Conservation (phyloP, 2,888 invertebrate genomes). For the Athalia circularis region DNA sequence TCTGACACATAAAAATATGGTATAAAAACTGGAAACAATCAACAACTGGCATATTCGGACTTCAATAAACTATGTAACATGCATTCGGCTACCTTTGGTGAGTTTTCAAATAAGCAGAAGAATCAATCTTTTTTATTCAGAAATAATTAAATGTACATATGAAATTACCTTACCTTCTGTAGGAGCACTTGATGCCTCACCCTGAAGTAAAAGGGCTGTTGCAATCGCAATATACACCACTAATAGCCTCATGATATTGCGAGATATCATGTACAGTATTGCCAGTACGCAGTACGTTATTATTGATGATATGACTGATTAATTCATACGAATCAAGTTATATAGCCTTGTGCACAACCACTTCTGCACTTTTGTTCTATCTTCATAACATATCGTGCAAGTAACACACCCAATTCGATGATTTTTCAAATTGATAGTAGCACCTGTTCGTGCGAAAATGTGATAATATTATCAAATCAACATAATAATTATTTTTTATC, state of each 20-base stretch:
- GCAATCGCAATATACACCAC: constrained; percentile 31
- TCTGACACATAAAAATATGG: constrained; percentile 7
- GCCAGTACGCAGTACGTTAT: neutral
- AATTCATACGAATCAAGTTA: neutral
- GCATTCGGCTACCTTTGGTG: neutral
- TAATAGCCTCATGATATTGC: neutral
- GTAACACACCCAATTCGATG: neutral
- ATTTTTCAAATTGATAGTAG: constrained; percentile 9
- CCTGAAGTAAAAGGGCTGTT: constrained; percentile 33
- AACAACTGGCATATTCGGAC: too few relatives aligned
- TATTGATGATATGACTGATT: neutral
- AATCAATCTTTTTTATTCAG: neutral
- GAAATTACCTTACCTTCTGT: constrained; percentile 11
- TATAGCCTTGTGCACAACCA: neutral
- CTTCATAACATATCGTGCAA: neutral
- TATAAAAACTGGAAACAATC: neutral
- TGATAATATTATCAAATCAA: constrained; percentile 9
- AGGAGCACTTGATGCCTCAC: constrained; percentile 26
- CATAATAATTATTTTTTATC: neutral
- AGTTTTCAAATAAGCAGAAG: neutral
- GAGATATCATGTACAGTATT: neutral
- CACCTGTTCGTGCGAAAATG: neutral
- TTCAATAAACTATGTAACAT: too few relatives aligned
- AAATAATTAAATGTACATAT: neutral
- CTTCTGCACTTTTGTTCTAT: neutral